Conservation (phyloP, 2,888 invertebrate genomes). For the Limnephilus marmoratus region DNA sequence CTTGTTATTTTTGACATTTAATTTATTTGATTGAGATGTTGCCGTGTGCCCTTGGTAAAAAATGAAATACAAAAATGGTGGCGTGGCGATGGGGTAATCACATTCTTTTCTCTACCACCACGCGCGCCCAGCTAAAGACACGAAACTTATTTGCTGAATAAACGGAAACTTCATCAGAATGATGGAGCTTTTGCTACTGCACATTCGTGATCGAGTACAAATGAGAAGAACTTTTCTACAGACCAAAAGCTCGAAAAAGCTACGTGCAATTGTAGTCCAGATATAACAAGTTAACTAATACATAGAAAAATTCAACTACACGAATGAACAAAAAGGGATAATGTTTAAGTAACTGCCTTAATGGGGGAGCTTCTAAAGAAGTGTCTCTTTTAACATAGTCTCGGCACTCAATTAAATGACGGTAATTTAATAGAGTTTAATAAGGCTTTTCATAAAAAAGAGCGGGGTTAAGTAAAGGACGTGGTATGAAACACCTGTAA, state of each 20-base stretch:
- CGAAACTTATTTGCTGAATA: background rate
- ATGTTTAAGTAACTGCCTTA: background rate
- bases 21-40: slow-evolving; percentile 65
- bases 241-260: background rate
- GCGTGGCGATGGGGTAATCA: slow-evolving; percentile 58
- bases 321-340: background rate
- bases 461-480: background rate
- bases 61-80: slow-evolving; percentile 53
- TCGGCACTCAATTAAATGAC: slow-evolving; percentile 20
- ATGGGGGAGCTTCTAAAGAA: background rate
- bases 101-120: slow-evolving; percentile 38
- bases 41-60: slow-evolving; percentile 60
- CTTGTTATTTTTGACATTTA: slow-evolving; percentile 62
- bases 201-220: background rate
- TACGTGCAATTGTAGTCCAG: background rate
- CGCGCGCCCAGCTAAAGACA: background rate
- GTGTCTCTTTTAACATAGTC: background rate
- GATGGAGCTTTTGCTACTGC: background rate
- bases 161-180: background rate
- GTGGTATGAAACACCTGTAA: background rate
- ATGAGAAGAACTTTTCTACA: background rate
- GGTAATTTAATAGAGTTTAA: slow-evolving; percentile 6
- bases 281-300: background rate
- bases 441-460: slow-evolving; percentile 29
- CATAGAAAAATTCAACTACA: background rate